Evolutionary conservation across 2,113 vertebrate genomes (phyloP), one percentile per base, ranked within the genome.

Genomic region (Lynx canadensis): DNA sequence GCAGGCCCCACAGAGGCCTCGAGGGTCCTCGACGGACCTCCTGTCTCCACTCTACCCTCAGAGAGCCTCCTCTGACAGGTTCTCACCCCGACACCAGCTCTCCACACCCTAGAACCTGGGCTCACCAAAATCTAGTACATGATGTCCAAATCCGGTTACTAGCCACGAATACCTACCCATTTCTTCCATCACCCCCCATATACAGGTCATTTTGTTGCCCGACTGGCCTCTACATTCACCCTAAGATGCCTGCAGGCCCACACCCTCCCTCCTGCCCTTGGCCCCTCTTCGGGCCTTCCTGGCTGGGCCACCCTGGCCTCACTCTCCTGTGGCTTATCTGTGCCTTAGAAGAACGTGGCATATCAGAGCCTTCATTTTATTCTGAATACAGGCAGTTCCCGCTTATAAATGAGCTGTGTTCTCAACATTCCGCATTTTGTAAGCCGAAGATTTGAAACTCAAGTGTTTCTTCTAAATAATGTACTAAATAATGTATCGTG

Each of bases 401-500:
- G 80, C 38, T 79, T 38, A 94, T 45, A 69, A 92, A 63, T 66
- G 38, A 80, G 74, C 23, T 68, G 33, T 52, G n/a, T 88, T 89
- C 55, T 82, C 57, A 41, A 96, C 94, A 74, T 55, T 36, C 0
- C 33, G 27, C 45, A 31, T 74, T 38, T 83, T 57, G 45, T 18
- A 97, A 74, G 86, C 60, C 87, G 66, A 19, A 85, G 63, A 93
- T n/a, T 52, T 85, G 82, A 69, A 84, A 45, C 41, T n/a, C 27
- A 21, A 76, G 29, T 19, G 31, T 57, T 66, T 71, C 65, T 89
- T 45, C 45, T 45, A 45, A 45, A 45, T 45, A 45, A 45, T 9
- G 45, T 45, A 45, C 45, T 45, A 45, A 74, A 85, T 12, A 21
- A 89, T 7, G 31, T 31, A 52, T n/a, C 9, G 4, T 1, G 23